A percentile compares a stretch with the other conserved stretches of the same genome.
Conservation (phyloP, 1,140 invertebrate genomes). For the Zaprionus inermis region DNA sequence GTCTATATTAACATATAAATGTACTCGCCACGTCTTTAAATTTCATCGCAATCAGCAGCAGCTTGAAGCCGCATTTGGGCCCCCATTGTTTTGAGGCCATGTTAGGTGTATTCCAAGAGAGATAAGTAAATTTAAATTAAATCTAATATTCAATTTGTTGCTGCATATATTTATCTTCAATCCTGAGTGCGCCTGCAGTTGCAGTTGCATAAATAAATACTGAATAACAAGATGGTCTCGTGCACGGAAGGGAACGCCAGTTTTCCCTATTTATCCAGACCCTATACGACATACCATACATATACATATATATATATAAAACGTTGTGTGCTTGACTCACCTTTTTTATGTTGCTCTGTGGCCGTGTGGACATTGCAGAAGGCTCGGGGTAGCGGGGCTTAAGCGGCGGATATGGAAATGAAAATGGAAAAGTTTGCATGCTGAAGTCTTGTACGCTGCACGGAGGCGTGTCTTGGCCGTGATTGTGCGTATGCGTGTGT, state of each 20-base stretch:
- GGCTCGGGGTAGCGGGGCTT: conserved; percentile 21
- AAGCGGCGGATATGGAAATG: conserved; percentile 57
- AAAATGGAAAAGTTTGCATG: conserved; percentile 65
- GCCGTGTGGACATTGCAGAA: conserved; percentile 59
- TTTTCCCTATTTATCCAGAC: conserved; percentile 10
- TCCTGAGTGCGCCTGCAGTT: conserved; percentile 5
- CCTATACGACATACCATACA: background rate
- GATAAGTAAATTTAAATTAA: conserved; percentile 12
- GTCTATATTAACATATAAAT: conserved; percentile 83
- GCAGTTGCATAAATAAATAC: conserved; percentile 13
- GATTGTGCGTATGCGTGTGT: background rate
- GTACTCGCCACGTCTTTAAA: conserved; percentile 41
- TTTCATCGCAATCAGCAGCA: background rate
- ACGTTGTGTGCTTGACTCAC: conserved; percentile 37
- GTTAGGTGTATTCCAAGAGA: background rate
- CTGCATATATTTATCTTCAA: conserved; percentile 10
- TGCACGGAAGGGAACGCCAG: background rate
- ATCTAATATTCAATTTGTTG: conserved; percentile 21
- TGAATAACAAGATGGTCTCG: conserved; percentile 7
- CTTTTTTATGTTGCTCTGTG: conserved; percentile 55
- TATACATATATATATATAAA: background rate
- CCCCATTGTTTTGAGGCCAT: background rate
- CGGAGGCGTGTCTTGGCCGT: background rate
- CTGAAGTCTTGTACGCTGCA: conserved; percentile 24
- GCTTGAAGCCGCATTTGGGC: background rate